Base-by-base conservation (phyloP, 92 coral and sea anemone species). In the Parazoanthus darwini region DNA sequence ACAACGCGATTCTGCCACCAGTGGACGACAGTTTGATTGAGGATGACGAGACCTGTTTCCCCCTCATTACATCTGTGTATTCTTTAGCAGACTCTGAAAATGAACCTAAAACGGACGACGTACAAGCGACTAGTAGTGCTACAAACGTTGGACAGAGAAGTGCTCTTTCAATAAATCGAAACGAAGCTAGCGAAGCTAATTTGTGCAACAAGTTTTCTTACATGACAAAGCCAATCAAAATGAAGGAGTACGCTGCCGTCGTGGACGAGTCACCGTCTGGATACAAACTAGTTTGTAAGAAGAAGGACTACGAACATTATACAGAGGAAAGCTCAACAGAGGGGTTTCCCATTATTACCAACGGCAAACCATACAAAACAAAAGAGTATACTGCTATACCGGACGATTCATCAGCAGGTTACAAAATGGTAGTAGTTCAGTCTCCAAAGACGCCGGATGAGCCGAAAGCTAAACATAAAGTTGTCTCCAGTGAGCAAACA, bases 41-140 rank as follows among this genome's bases (percentile, higher is more conserved):
- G 26, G 98, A 93, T n/a, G 92, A 90, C 29, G 92, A 93, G 25
- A 90, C 86, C 6, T 93, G 96, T 13, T 75, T 92, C n/a, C 96
- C 94, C 6, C 89, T 93, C 11, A 95, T 95, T 25, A 91, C 96
- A 16, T 94, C 98, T 3, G 98, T 95, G 26, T 95, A 86, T 80
- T 95, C 98, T 35, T 90, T 95, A 59, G 98, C 98, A 46, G 26
- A 88, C 42, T 25, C 81, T 39, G 88, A 59, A 71, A 84, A 36
- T n/a, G 86, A 67, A 15, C 15, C 25, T 46, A 72, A n/a, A 16
- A 48, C 43, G 29, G 66, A 84, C 37, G 46, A 50, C 4, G 44
- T 0, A 66, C 43, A 84, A 26, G 43, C 20, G 26, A n/a, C 58
- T 22, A 33, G 43, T n/a, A 44, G 18, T 29, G 75, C 18, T 11